Evolutionary conservation across 2,888 invertebrate genomes (phyloP), one percentile per base, ranked within the genome.

Genomic region (Leptura quadrifasciata): DNA sequence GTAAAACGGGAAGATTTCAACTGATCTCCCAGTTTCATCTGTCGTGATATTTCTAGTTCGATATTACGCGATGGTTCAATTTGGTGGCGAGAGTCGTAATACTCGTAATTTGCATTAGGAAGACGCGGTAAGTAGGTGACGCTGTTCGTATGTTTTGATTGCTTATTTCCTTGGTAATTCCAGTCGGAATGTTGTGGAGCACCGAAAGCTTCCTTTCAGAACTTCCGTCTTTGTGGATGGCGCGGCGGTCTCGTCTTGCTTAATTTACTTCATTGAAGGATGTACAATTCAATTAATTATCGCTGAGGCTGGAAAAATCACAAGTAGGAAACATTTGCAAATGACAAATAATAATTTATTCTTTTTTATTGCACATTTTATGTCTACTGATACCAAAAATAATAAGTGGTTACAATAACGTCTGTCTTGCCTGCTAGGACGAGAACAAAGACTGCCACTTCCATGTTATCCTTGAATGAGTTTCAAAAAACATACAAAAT

Each of bases 161-260:
- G 73, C 64, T 73, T 73, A 76, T 76, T 73, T 76, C 76, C 76
- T 68, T 27, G 35, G 69, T 27, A 54, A 70, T 61, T 70, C 47
- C 70, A 70, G 64, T 58, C 64, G 61, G 69, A 73, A 73, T 76
- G 69, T 60, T 73, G 64, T 35, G 73, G 73, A 54, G 31, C 24
- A 54, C 69, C 69, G 70, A 57, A 76, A 52, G 63, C 72, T 73
- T 76, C 76, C 76, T 70, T 15, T 31, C 27, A 31, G 57, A 76
- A 76, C 70, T 73, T 73, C 76, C 73, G 69, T 27, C n/a, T 17
- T 24, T 47, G 39, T 57, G 69, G 57, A 17, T 31, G 55, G 20
- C 15, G 57, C n/a, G 27, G 31, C 15, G 24, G 15, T 54, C 21
- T 67, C 24, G 54, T 21, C 20, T 21, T 31, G 27, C 27, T 31